These are phyloP conservation scores for Drosophila subpulchrella DNA, from an alignment of 1,140 invertebrate genomes.

Conservation along the genomic window DNA sequence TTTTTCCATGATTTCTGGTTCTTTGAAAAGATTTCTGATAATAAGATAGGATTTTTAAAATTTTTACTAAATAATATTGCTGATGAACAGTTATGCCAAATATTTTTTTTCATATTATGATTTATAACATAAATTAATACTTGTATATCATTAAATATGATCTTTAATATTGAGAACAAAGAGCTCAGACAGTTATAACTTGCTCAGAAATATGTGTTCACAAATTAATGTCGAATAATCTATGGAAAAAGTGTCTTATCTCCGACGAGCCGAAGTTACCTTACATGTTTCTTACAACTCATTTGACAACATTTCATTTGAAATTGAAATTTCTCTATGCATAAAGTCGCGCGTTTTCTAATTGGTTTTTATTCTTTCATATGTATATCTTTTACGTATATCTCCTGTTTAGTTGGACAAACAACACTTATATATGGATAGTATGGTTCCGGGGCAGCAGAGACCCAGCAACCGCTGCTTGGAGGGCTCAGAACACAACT, in stretches of 20 bases:
- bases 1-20: constrained; percentile 36
- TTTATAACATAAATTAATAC: too few species aligned
- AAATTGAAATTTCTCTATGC: constrained; percentile 17
- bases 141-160: background rate
- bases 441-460: constrained; percentile 37
- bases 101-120: too few species aligned
- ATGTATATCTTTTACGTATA: constrained; percentile 54
- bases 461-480: constrained; percentile 10
- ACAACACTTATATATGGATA: constrained; percentile 57
- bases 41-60: too few species aligned
- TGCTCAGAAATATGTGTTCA: background rate
- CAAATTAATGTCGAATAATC: background rate
- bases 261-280: constrained; percentile 36
- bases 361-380: background rate
- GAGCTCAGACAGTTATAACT: background rate
- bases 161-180: background rate
- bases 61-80: too few species aligned
- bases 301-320: constrained; percentile 22
- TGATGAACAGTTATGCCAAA: too few species aligned
- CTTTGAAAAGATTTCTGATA: background rate
- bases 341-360: constrained; percentile 1
- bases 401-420: constrained; percentile 43
- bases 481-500: constrained; percentile 39
- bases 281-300: constrained; percentile 12
- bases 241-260: constrained; percentile 28